phyloP scores from a whole-genome alignment of 2,888 invertebrate genomes.

The Ethmia dodecea region DNA sequence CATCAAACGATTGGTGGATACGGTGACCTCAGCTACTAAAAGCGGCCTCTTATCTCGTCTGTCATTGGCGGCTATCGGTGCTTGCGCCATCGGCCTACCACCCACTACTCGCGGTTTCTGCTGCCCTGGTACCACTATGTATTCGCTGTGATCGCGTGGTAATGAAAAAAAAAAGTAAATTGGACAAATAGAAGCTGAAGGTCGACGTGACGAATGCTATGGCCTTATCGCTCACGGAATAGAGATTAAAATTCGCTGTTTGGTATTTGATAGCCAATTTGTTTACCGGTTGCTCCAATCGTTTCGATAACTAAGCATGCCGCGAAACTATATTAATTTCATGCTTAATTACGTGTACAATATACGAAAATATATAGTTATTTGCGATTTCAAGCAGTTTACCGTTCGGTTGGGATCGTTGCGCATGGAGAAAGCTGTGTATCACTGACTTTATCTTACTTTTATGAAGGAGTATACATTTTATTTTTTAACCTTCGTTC shows the following conservation, averaged over 20 bases:
- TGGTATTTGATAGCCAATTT: not conserved
- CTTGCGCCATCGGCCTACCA: constrained; percentile 29
- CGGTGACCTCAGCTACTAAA: constrained; percentile 12
- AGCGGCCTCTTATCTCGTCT: constrained; percentile 10
- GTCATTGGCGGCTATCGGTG: constrained; percentile 35
- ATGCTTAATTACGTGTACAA: too few species aligned
- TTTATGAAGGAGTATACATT: too few species aligned
- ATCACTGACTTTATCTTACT: too few species aligned
- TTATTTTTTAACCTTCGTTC: too few species aligned
- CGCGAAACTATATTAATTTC: too few species aligned
- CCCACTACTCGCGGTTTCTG: constrained; percentile 48
- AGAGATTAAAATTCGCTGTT: not conserved
- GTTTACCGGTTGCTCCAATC: not conserved
- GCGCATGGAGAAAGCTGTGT: too few species aligned
- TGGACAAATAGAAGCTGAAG: constrained; percentile 32
- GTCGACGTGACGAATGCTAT: not conserved
- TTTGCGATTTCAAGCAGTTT: too few species aligned
- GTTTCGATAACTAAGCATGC: too few species aligned
- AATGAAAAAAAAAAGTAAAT: constrained; percentile 57
- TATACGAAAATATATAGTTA: too few species aligned
- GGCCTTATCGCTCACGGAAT: not conserved
- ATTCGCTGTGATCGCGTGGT: constrained; percentile 64
- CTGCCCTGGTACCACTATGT: constrained; percentile 67
- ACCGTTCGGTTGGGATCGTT: too few species aligned
- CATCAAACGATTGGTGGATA: not conserved